Evolutionary conservation across 1,140 invertebrate species (phyloP), one percentile per base, ranked within the genome.

Genomic region (Drosophila azteca): DNA sequence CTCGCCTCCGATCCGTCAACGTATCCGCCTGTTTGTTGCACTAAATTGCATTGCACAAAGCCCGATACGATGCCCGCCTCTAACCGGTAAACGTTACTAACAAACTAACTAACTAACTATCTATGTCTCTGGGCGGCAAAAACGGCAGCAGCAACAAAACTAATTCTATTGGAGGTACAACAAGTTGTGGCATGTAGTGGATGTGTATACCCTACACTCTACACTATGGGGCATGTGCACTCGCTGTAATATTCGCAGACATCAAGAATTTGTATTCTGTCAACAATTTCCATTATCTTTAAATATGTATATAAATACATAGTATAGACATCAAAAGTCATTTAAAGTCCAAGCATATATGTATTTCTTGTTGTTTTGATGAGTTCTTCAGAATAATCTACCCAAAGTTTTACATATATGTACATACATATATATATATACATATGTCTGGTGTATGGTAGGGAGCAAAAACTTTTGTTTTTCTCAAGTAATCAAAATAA

Each of bases 1-100:
- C 26, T 39, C 22, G 20, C 13, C 57, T 51, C 53, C 63, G 22
- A 8, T 5, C 24, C 24, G 24, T 46, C 46, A 8, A 31, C 5
- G 29, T 15, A 43, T 50, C 48, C 52, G 29, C 17, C 41, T n/a
- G 13, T 22, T 70, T 22, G 63, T 63, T 50, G 29, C 48, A 65
- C 26, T 57, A 75, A 77, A 85, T 74, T 81, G 65, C 64, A 83
- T 58, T 83, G 75, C 75, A 69, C 50, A 59, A 48, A 74, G 60
- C 45, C 61, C 41, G 17, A 11, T 22, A 43, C 24, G 39, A 71
- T 77, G 74, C 59, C 60, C 31, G 73, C 78, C 67, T 77, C 45
- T 68, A 74, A 66, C 79, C 63, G 50, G 62, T 72, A 72, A 79
- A 61, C 29, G 48, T 43, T 58, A 62, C 59, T 51, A 46, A 46